Conservation (phyloP, 2,888 invertebrate genomes). For the Dryobotodes eremita region DNA sequence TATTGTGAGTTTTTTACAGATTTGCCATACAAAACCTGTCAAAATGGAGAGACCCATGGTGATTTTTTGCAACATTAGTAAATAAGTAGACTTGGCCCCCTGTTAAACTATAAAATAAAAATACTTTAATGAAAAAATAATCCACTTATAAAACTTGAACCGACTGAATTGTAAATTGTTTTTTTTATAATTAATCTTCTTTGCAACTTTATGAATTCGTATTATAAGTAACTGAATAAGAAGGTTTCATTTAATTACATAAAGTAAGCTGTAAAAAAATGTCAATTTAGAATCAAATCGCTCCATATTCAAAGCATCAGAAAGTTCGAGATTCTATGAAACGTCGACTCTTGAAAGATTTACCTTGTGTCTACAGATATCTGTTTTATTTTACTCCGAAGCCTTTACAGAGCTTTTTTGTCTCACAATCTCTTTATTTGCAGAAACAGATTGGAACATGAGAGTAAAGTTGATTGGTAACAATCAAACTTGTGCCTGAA, state of each 20-base stretch:
- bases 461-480: slow-evolving; percentile 49
- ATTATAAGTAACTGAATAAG: neutral
- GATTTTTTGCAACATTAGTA: neutral
- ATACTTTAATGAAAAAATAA: neutral
- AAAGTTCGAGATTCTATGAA: slow-evolving; percentile 21
- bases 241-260: neutral
- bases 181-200: neutral
- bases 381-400: slow-evolving; percentile 23
- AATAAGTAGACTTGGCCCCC: neutral
- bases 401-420: slow-evolving; percentile 22
- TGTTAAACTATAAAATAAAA: neutral
- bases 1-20: neutral
- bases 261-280: too few relatives aligned
- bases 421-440: slow-evolving; percentile 54
- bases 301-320: neutral
- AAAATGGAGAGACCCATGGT: neutral
- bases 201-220: neutral
- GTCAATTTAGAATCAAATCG: slow-evolving; percentile 6
- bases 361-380: slow-evolving; percentile 5
- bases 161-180: neutral
- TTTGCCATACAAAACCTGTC: neutral
- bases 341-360: slow-evolving; percentile 26
- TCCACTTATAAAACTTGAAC: neutral
- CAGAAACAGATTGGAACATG: slow-evolving; percentile 55
- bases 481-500: slow-evolving; percentile 34